Evolutionary conservation across 2,888 invertebrate species (phyloP), one percentile per base, ranked within the genome.

Genomic region (Hololepta plana): DNA sequence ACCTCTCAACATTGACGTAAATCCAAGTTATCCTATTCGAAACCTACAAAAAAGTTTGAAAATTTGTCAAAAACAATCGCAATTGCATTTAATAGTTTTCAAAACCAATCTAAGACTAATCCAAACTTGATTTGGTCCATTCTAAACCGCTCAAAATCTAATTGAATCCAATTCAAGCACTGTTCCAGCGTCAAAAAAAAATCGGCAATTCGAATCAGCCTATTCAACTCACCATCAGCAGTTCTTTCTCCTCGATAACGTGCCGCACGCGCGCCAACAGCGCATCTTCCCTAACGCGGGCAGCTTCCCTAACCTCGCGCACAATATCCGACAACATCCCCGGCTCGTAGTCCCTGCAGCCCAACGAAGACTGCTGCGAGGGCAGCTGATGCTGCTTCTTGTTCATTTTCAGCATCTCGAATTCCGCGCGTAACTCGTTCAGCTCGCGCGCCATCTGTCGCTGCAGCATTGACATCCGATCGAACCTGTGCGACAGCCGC

Each of bases 371-470:
- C 33, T 35, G 38, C 19, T 44, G 45, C 4, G 27, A 20, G 26
- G 44, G 43, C 21, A 32, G 35, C 23, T 42, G 42, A 27, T 42
- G 44, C 32, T 53, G 53, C 29, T 54, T 53, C n/a, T n/a, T n/a
- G n/a, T n/a, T n/a, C n/a, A n/a, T n/a, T n/a, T n/a, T n/a, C 22
- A 55, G 31, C 34, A 52, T 36, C 35, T 51, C 53, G 33, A 64
- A 38, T 39, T 63, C 59, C 60, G 74, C 68, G 61, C 70, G 72
- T 30, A 76, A 68, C 42, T 79, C 74, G 43, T 69, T 66, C 39
- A 81, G 60, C 47, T 80, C 79, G 47, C 72, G 68, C 43, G 66
- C 74, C 44, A 81, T 62, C 58, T 72, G 74, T 39, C 72, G 66
- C 53, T 81, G 80, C 30, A 67, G 64, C 39, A 74, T 68, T 46